Percentiles rank a stretch among this genome's conserved stretches.
Conservation (phyloP, 2,888 invertebrate species). For the Asteroscopus sphinx region DNA sequence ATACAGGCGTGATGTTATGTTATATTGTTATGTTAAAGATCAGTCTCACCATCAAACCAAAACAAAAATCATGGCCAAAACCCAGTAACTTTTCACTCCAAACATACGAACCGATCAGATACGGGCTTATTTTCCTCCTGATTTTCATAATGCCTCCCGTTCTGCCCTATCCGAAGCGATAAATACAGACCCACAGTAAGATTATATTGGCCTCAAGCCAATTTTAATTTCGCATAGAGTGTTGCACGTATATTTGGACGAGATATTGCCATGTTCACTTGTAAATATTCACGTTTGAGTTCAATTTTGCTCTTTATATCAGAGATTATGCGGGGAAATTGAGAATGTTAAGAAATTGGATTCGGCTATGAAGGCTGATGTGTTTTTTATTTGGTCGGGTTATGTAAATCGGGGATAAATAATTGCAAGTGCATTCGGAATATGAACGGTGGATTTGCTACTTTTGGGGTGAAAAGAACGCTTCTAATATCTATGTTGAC, state of each 20-base stretch:
- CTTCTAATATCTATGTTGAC: conserved; percentile 47
- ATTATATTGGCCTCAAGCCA: conserved; percentile 83
- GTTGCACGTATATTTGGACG: conserved; percentile 72
- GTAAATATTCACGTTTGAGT: conserved; percentile 68
- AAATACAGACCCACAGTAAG: conserved; percentile 75
- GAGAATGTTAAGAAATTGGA: conserved; percentile 49
- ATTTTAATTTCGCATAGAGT: conserved; percentile 81
- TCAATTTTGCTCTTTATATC: conserved; percentile 60
- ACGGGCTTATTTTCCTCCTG: conserved; percentile 32
- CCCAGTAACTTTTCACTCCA: not conserved
- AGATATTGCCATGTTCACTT: conserved; percentile 68
- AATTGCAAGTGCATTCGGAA: conserved; percentile 54
- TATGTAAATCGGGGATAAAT: conserved; percentile 38
- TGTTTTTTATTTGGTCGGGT: conserved; percentile 51
- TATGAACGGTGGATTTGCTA: conserved; percentile 34
- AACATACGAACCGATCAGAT: conserved; percentile 17
- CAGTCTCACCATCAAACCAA: too few species aligned
- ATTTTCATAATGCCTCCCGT: conserved; percentile 57
- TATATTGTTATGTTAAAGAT: too few species aligned
- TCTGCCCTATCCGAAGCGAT: conserved; percentile 63
- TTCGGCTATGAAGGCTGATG: conserved; percentile 16
- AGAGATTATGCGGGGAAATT: conserved; percentile 50
- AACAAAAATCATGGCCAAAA: not conserved
- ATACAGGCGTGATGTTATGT: too few species aligned
- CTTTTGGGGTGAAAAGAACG: conserved; percentile 45